Evolutionary conservation across 2,113 vertebrate genomes (phyloP).

Genomic region (Tachysurus fulvidraco): DNA sequence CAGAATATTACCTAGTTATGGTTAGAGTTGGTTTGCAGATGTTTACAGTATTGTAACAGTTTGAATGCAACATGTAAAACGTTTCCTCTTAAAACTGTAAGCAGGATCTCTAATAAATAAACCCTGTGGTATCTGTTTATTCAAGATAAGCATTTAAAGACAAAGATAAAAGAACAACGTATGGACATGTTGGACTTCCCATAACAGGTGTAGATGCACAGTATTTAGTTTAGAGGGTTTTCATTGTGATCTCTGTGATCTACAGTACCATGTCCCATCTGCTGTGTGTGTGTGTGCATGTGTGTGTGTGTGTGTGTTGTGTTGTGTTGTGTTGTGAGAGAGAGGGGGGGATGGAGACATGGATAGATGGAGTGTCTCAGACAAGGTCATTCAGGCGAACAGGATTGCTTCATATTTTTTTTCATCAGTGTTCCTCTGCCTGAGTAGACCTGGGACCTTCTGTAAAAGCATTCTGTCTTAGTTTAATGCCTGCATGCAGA

Average conservation of each 20-base stretch:
- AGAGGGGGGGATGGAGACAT: not conserved
- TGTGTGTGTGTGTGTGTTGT: conserved; percentile 18
- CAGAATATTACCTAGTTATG: not conserved
- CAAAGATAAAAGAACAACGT: not conserved
- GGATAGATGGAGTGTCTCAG: conserved; percentile 50
- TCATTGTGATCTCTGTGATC: conserved; percentile 27
- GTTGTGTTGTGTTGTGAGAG: conserved; percentile 43
- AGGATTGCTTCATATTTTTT: conserved; percentile 54
- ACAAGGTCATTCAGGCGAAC: conserved; percentile 63
- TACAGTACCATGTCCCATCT: conserved; percentile 43
- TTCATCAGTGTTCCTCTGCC: not conserved
- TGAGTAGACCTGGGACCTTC: not conserved
- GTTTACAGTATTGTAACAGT: not conserved
- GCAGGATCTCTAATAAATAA: not conserved
- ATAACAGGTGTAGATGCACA: not conserved
- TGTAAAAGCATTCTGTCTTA: not conserved
- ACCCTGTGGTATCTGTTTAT: not conserved
- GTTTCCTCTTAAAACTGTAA: not conserved
- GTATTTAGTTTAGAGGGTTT: not conserved
- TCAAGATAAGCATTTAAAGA: not conserved
- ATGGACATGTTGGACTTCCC: not conserved
- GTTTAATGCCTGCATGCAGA: not conserved
- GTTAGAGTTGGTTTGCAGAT: not conserved
- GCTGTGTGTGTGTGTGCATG: conserved; percentile 53
- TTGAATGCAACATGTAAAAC: not conserved